Conservation (phyloP, 1,140 invertebrate species). For the Wasmannia auropunctata region DNA sequence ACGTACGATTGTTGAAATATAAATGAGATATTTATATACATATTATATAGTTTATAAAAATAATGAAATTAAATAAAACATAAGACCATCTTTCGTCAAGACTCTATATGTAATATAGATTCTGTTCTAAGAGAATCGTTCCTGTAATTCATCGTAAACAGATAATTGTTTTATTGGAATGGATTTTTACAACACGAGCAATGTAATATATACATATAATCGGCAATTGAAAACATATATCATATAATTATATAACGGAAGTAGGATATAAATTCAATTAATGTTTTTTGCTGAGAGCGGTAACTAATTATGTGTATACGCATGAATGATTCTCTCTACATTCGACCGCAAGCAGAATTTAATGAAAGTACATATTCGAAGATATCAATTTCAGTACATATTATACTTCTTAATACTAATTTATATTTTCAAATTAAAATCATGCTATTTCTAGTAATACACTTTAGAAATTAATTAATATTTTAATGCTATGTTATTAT, state of each 20-base stretch:
- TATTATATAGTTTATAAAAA: neutral
- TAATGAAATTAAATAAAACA: neutral
- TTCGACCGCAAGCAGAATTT: neutral
- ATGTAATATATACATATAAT: neutral
- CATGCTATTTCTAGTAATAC: neutral
- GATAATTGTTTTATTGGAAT: neutral
- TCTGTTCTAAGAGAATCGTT: neutral
- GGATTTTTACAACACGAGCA: neutral
- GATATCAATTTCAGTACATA: neutral
- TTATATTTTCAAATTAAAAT: neutral
- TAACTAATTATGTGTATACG: neutral
- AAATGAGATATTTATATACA: neutral
- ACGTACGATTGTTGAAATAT: neutral
- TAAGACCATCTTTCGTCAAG: neutral
- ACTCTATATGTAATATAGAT: neutral
- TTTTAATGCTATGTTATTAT: conserved; percentile 9
- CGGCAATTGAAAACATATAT: neutral
- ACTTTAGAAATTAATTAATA: neutral
- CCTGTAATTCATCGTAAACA: neutral
- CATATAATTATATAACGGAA: neutral
- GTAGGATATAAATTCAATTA: neutral
- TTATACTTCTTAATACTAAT: neutral
- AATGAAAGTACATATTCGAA: neutral
- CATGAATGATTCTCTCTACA: conserved; percentile 5
- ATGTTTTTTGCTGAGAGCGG: neutral